Percentiles rank a stretch among this genome's conserved stretches.
Conservation (phyloP, 2,888 invertebrate genomes). For the Clepsis dumicolana region DNA sequence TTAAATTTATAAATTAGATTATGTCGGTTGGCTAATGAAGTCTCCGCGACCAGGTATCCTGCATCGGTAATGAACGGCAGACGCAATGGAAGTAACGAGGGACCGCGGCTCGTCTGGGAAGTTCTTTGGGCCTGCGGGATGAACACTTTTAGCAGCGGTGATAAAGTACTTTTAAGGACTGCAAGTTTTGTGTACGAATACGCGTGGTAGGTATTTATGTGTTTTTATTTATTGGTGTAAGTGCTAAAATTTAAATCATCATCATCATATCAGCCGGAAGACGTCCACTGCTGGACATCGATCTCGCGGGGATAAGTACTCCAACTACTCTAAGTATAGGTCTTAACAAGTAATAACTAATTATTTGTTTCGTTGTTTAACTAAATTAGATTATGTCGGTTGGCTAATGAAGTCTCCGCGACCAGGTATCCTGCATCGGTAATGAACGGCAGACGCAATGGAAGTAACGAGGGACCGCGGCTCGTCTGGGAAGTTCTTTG, state of each 20-base stretch:
- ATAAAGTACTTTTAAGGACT: background rate
- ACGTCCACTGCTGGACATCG: too few relatives aligned
- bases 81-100: constrained; percentile 53
- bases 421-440: constrained; percentile 50
- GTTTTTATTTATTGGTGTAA: too few relatives aligned
- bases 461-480: constrained; percentile 56
- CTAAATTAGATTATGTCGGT: constrained; percentile 48
- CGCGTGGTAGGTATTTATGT: too few relatives aligned
- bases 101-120: constrained; percentile 65
- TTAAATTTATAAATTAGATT: constrained; percentile 52
- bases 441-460: constrained; percentile 59
- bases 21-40: constrained; percentile 51
- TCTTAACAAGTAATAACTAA: too few relatives aligned
- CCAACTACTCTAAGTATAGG: too few relatives aligned
- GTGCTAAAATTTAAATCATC: too few relatives aligned
- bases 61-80: constrained; percentile 60
- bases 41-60: constrained; percentile 48
- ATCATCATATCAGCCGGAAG: too few relatives aligned
- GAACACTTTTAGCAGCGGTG: background rate
- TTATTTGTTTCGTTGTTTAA: constrained; percentile 24
- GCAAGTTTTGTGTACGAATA: too few relatives aligned
- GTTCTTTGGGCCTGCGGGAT: constrained; percentile 44
- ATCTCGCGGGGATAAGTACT: too few relatives aligned
- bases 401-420: constrained; percentile 53
- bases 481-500: constrained; percentile 64